These are phyloP conservation scores for Amaurobius ferox DNA, from an alignment of 2,888 invertebrate genomes.

Conservation along the genomic window DNA sequence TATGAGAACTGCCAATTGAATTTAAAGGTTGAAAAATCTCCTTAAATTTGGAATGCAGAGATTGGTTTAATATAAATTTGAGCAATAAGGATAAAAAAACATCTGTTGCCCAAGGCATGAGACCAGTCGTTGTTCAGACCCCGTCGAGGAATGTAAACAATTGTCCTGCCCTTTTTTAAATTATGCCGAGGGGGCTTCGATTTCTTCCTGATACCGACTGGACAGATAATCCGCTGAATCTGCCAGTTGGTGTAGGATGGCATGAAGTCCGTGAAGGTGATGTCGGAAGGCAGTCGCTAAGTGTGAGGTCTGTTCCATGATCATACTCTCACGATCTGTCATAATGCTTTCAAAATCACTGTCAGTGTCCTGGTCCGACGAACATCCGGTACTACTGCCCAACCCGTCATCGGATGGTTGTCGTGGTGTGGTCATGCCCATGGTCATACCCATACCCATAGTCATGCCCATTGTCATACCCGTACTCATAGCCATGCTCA, in stretches of 20 bases:
- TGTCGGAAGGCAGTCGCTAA: constrained; percentile 77
- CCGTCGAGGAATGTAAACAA: not conserved
- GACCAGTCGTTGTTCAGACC: not conserved
- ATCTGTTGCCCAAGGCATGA: constrained; percentile 10
- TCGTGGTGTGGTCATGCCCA: constrained; percentile 62
- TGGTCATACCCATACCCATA: constrained; percentile 43
- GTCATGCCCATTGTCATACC: constrained; percentile 16
- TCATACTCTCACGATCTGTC: constrained; percentile 72
- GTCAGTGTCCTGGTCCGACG: constrained; percentile 74
- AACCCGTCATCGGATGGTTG: constrained; percentile 74
- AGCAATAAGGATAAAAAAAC: constrained; percentile 10
- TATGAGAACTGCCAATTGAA: too few species aligned
- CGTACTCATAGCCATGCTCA: constrained; percentile 35
- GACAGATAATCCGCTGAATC: constrained; percentile 77
- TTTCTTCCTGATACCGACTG: constrained; percentile 77
- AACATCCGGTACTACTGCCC: constrained; percentile 73
- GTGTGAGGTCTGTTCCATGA: constrained; percentile 75
- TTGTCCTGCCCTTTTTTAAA: not conserved
- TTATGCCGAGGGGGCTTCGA: constrained; percentile 73
- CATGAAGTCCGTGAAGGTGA: constrained; percentile 77
- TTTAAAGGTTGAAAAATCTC: too few species aligned
- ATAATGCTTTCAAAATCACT: constrained; percentile 74
- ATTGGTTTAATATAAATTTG: constrained; percentile 1
- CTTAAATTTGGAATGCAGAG: too few species aligned
- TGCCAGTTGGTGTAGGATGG: constrained; percentile 77